phyloP scores from a whole-genome alignment of 1,140 invertebrate genomes.

The Marisa cornuarietis region DNA sequence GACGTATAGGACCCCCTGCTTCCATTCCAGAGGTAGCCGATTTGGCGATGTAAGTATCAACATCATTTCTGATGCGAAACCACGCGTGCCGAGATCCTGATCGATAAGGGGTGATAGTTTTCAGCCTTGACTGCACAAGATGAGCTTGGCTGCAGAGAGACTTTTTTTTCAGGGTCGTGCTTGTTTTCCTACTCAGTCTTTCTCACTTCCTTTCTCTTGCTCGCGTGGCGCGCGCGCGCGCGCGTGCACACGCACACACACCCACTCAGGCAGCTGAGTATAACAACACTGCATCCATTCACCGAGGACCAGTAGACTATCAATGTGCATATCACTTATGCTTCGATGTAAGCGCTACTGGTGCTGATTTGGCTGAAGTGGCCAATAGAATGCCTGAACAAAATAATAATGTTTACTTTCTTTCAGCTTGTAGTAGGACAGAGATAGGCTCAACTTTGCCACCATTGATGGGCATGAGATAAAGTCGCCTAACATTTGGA shows the following conservation, averaged over 20 bases:
- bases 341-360: too few species aligned
- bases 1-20: conserved; percentile 16
- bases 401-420: too few species aligned
- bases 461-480: too few species aligned
- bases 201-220: too few species aligned
- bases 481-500: too few species aligned
- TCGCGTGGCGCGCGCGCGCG: conserved; percentile 1
- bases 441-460: too few species aligned
- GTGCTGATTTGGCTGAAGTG: too few species aligned
- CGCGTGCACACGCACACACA: background rate
- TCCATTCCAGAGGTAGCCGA: conserved; percentile 7
- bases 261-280: background rate
- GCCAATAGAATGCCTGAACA: too few species aligned
- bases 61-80: background rate
- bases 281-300: background rate
- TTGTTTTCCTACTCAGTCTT: background rate
- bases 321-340: too few species aligned
- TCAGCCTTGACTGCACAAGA: background rate
- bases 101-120: background rate
- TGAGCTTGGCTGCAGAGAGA: background rate
- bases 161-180: background rate
- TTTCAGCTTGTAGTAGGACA: too few species aligned
- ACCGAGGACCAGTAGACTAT: background rate
- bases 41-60: conserved; percentile 4
- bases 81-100: background rate